These are phyloP conservation scores for Agriopis marginaria DNA, from an alignment of 2,888 invertebrate genomes.

Conservation along the genomic window DNA sequence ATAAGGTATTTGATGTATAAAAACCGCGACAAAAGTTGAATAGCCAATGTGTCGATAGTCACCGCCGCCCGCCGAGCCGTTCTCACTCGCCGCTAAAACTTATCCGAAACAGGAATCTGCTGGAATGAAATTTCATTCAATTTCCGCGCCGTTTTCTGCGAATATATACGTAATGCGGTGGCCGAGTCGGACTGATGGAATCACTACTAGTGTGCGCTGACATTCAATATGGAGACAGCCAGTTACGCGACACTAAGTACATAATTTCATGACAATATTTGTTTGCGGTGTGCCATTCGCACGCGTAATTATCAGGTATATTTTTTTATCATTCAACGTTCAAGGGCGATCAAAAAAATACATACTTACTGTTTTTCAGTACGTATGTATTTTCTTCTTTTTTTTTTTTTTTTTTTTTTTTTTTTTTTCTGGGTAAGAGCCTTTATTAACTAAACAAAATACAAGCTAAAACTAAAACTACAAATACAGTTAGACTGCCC, in stretches of 20 bases:
- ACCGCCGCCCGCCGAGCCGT: background rate
- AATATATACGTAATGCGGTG: slow-evolving; percentile 33
- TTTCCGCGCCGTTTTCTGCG: slow-evolving; percentile 66
- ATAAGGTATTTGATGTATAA: background rate
- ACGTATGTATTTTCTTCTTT: no score
- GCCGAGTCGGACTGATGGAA: slow-evolving; percentile 7
- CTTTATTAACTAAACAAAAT: no score
- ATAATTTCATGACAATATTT: background rate
- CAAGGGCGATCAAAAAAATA: no score
- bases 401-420: no score
- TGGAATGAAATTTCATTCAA: slow-evolving; percentile 66
- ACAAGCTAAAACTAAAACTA: no score
- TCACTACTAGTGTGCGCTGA: slow-evolving; percentile 41
- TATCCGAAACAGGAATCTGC: slow-evolving; percentile 44
- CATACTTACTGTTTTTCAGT: no score
- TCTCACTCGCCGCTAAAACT: slow-evolving; percentile 34
- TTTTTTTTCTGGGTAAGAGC: no score
- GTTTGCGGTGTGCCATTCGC: background rate
- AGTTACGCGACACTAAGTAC: no score
- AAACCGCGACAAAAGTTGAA: slow-evolving; percentile 37
- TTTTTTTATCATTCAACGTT: no score
- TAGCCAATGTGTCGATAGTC: slow-evolving; percentile 40
- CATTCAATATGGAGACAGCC: background rate
- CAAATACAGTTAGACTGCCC: no score
- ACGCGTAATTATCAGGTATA: no score